These are phyloP conservation scores for Heptranchias perlo DNA, from an alignment of 2,113 vertebrate species.

Conservation along the genomic window DNA sequence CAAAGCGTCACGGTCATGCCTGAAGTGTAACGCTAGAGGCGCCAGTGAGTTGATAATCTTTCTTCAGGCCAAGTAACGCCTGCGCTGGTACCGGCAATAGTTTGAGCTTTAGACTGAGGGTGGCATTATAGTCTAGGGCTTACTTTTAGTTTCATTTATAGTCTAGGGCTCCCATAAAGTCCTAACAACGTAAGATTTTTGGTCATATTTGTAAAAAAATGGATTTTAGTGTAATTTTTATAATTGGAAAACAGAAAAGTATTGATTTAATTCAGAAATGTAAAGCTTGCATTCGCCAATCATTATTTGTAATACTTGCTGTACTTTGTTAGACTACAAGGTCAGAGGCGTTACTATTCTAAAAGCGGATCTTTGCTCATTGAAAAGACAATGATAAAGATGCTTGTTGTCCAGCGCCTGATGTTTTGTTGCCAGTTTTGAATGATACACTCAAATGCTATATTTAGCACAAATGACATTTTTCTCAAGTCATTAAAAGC, in stretches of 20 bases:
- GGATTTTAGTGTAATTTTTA: no score
- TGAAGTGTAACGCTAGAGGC: not conserved
- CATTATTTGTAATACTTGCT: not conserved
- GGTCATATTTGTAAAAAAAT: not conserved
- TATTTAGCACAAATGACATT: not conserved
- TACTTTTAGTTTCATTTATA: not conserved
- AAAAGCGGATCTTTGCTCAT: not conserved
- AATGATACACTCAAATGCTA: no score
- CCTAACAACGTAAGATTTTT: not conserved
- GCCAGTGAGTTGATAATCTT: not conserved
- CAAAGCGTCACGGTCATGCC: not conserved
- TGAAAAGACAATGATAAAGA: not conserved
- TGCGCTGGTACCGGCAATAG: not conserved
- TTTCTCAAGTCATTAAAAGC: not conserved
- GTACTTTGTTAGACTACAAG: not conserved
- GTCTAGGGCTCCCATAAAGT: not conserved
- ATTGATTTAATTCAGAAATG: not conserved
- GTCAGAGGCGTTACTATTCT: not conserved
- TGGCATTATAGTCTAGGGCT: no score
- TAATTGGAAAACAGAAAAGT: not conserved
- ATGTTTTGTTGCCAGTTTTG: not conserved
- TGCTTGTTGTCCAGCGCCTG: not conserved
- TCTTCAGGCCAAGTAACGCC: not conserved
- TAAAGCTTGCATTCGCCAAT: not conserved
- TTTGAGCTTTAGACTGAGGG: not conserved